Base-by-base conservation (phyloP, 2,888 invertebrate genomes). In the Metalampra italica region DNA sequence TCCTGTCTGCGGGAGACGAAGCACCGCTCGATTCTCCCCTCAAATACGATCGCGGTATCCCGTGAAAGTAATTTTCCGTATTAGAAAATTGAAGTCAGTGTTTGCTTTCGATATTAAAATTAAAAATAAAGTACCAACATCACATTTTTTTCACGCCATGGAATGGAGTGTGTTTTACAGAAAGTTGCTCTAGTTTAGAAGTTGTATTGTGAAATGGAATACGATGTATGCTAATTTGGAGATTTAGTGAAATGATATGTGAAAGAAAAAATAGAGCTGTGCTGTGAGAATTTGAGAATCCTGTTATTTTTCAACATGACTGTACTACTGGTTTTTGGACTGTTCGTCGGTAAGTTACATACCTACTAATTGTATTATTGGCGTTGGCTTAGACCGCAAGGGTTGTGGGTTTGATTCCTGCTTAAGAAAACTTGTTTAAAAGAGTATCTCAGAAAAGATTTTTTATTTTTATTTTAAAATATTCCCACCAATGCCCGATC, bases 261-360 rank as follows among this genome's bases (percentile, higher is more conserved):
- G 44, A 13, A 32, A 9, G 1, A n/a, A 45, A 43, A 40, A 40
- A 40, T 40, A 41, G 43, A 37, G n/a, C 30, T 61, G 65, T 64
- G 66, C 64, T 62, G 57, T 56, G 62, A 60, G 60, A 60, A 56
- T 56, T 60, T 64, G 60, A n/a, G n/a, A n/a, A n/a, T n/a, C n/a
- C n/a, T n/a, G 59, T 64, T 64, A 45, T 52, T 53, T 49, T 32
- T 49, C 62, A 68, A 59, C 51, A 78, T 78, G 77, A 57, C 71
- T 43, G 68, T 77, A 39, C 57, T 77, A 13, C 66, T 78, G 45
- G 64, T 76, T 56, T 75, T 78, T 59, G 77, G 78, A 74, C 71
- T 78, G 53, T 75, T 77, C 54, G 66, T 75, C 58, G 77, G 77
- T 78, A 55, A 78, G 77, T 73, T 49, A 5, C 22, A 50, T 37